Evolutionary conservation across 2,888 invertebrate species (phyloP), one percentile per base, ranked within the genome.

Genomic region (Lysandra bellargus): DNA sequence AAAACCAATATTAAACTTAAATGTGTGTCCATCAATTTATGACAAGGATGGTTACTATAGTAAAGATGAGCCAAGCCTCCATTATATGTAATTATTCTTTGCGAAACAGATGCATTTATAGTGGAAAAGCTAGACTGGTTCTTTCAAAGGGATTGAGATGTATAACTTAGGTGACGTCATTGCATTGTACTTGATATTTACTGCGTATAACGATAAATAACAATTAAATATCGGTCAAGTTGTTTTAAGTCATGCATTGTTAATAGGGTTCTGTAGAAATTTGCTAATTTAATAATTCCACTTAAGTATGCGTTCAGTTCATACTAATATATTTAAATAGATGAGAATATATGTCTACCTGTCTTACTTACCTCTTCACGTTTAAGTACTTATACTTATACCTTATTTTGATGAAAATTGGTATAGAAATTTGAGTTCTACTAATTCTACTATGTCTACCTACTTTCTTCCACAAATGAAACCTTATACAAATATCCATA

Each of bases 51-150:
- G 76, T 33, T 53, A 57, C 76, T 1, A 33, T 76, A 57, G 30
- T 17, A 53, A 30, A 33, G 49, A 76, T 53, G 76, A 57, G 44
- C 53, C 76, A 76, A 57, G 53, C 14, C 53, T 53, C 57, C 33
- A 76, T 76, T 76, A 76, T 53, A 76, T 76, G 76, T 57, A 76
- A 76, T 76, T 76, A 76, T 76, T 57, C 53, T 30, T 76, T 76
- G 76, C 57, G 49, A 57, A 76, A 53, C 44, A 75, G 76, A 76
- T 53, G 57, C 76, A 57, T 33, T 76, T 57, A 30, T 7, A 76
- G 53, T 76, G 57, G 53, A 75, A 76, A 76, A 53, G 30, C 44
- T 40, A 30, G 49, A 44, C 74, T 73, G 23, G 40, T 23, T n/a
- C 44, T 23, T 6, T 44, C 76, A 76, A 76, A 53, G 76, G 53